Conservation (phyloP, 1,140 invertebrate genomes). For the Babylonia areolata region DNA sequence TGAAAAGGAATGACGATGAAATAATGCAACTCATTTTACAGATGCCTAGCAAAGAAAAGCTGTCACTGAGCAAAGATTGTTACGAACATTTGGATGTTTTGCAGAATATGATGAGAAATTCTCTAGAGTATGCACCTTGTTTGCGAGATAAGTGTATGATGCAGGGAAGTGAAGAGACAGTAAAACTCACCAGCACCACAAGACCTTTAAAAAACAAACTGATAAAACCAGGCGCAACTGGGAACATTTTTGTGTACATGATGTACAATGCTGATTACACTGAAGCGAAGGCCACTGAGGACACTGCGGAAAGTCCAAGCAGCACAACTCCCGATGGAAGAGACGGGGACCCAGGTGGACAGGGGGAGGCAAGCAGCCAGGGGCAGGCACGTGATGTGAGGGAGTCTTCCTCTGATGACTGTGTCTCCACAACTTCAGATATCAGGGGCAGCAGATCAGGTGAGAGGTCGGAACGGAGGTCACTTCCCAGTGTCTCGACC, state of each 20-base stretch:
- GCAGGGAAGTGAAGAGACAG: neutral
- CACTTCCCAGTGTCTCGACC: neutral
- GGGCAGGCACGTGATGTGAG: neutral
- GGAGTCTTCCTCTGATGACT: neutral
- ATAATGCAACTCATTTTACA: neutral
- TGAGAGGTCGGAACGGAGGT: neutral
- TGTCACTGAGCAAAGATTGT: neutral
- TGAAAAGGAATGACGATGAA: neutral
- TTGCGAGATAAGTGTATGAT: neutral
- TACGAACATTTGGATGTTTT: neutral
- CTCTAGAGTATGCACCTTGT: too few species aligned
- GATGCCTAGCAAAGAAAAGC: neutral
- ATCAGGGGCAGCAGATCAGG: neutral
- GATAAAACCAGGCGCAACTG: neutral
- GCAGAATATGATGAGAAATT: neutral
- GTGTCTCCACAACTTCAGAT: slow-evolving; percentile 1
- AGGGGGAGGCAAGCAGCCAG: neutral
- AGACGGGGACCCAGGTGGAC: neutral
- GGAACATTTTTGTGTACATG: slow-evolving; percentile 9
- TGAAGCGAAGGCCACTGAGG: neutral
- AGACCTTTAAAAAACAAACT: neutral
- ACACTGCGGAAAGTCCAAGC: neutral
- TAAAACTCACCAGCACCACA: neutral
- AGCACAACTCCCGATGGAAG: slow-evolving; percentile 4
- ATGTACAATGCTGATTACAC: neutral